These are phyloP conservation scores for Mimachlamys varia DNA, from an alignment of 2,888 invertebrate species.

Conservation along the genomic window DNA sequence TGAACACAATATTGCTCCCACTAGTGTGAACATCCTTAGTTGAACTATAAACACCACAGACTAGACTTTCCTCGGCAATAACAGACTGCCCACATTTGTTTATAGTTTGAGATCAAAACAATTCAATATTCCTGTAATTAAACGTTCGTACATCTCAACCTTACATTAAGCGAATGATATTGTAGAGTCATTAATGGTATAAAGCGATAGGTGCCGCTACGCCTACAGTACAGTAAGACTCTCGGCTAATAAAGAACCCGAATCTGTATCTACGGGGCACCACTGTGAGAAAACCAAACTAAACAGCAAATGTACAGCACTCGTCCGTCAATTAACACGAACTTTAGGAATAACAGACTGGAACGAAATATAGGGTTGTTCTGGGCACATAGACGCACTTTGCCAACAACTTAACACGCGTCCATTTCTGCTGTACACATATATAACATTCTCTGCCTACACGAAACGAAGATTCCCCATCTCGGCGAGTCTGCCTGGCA, in stretches of 20 bases:
- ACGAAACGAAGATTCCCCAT: background rate
- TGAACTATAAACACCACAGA: background rate
- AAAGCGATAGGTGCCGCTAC: background rate
- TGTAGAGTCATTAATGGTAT: background rate
- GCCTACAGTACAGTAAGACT: too few relatives aligned
- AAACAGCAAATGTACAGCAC: background rate
- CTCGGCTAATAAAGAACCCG: too few relatives aligned
- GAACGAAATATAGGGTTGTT: background rate
- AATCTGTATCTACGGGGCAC: too few relatives aligned
- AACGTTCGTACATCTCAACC: background rate
- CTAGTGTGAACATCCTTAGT: background rate
- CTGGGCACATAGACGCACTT: background rate
- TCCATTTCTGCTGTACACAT: background rate
- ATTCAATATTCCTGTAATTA: background rate
- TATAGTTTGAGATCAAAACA: background rate
- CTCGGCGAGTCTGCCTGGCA: background rate
- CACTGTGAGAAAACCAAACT: background rate
- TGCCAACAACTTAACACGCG: background rate
- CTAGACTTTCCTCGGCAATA: background rate
- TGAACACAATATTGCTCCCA: background rate
- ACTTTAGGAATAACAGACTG: background rate
- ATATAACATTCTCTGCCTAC: background rate
- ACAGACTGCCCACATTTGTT: background rate
- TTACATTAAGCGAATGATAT: background rate
- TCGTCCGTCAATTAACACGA: background rate